phyloP scores from a whole-genome alignment of 2,888 invertebrate genomes.

The Heliconius aoede region DNA sequence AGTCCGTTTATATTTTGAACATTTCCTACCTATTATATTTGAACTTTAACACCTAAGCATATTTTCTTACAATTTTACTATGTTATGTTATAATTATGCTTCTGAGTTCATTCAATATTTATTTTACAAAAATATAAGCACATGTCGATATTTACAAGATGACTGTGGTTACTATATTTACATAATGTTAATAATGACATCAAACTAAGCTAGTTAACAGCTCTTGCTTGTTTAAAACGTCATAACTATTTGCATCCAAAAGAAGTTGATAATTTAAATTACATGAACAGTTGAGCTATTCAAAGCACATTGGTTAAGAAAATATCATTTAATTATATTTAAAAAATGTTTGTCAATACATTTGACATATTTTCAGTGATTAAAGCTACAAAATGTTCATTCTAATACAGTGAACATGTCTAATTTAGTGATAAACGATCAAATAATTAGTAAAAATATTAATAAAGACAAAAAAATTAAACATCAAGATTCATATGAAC shows the following conservation, averaged over 20 bases:
- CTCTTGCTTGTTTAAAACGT: neutral
- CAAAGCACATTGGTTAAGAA: neutral
- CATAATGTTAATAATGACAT: slow-evolving; percentile 39
- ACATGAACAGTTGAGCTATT: neutral
- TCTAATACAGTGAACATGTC: slow-evolving; percentile 2
- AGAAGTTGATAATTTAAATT: neutral
- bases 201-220: slow-evolving; percentile 12
- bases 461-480: neutral
- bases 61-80: slow-evolving; percentile 21
- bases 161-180: slow-evolving; percentile 40
- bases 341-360: neutral
- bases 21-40: slow-evolving; percentile 24
- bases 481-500: neutral
- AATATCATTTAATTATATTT: slow-evolving; percentile 9
- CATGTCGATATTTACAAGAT: slow-evolving; percentile 45
- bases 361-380: neutral
- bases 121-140: slow-evolving; percentile 46
- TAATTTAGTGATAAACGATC: neutral
- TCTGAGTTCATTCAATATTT: slow-evolving; percentile 21
- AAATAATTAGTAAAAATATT: neutral
- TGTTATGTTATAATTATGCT: slow-evolving; percentile 22
- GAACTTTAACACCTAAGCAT: slow-evolving; percentile 19
- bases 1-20: slow-evolving; percentile 13
- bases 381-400: neutral
- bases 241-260: neutral